Percentiles rank a stretch among this genome's conserved stretches.
phyloP scores from a whole-genome alignment of 2,113 vertebrate species.

The Alligator sinensis region DNA sequence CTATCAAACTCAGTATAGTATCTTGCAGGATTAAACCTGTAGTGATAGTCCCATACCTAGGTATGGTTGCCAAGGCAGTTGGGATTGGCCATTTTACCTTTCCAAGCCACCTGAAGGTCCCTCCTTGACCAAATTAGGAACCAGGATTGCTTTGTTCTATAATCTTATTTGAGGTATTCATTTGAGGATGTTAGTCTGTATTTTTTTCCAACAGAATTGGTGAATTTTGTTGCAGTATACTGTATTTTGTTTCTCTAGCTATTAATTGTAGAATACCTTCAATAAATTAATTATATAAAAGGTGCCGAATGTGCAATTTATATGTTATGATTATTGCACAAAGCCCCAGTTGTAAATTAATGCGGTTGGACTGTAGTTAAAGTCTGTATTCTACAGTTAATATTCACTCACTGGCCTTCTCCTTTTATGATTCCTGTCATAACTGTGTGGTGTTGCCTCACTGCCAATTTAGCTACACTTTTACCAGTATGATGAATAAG shows the following conservation, averaged over 20 bases:
- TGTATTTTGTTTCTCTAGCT: neutral
- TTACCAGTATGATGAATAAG: conserved; percentile 14
- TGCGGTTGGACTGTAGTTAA: neutral
- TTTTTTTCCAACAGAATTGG: neutral
- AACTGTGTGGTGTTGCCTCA: neutral
- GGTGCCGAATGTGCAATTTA: neutral
- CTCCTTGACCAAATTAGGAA: neutral
- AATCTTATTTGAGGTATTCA: neutral
- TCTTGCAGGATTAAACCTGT: neutral
- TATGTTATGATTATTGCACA: neutral
- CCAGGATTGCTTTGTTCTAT: neutral
- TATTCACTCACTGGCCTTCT: neutral
- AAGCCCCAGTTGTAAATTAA: neutral
- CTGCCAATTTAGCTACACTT: conserved; percentile 11
- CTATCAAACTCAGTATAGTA: neutral
- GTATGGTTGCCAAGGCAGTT: neutral
- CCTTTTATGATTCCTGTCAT: neutral
- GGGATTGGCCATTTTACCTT: neutral
- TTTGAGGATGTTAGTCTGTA: too few species aligned
- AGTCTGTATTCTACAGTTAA: neutral
- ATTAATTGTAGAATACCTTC: neutral
- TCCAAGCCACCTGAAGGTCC: neutral
- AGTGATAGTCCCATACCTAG: neutral
- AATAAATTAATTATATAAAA: neutral
- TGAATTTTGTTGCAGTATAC: neutral